Percentiles rank a stretch among this genome's conserved stretches.
Evolutionary conservation across 2,797 vertebrate species (phyloP).

Genomic region (Channallabes apus): DNA sequence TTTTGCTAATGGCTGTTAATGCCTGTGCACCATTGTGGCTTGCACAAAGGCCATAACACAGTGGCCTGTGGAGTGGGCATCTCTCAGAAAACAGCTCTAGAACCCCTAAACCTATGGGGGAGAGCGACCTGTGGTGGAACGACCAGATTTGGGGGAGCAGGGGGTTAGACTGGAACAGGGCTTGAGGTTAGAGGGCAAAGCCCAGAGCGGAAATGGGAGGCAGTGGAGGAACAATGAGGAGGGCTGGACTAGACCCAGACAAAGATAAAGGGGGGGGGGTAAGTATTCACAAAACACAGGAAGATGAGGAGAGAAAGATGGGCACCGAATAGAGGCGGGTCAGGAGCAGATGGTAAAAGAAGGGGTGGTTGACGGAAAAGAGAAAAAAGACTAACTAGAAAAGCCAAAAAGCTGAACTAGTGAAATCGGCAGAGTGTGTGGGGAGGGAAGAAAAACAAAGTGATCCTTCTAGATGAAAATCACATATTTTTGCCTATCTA

Average conservation of each 20-base stretch:
- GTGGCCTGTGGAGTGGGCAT: slow-evolving; percentile 70
- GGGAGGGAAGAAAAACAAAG: slow-evolving; percentile 17
- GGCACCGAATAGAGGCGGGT: slow-evolving; percentile 66
- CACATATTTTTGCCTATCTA: not conserved
- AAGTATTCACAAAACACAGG: slow-evolving; percentile 71
- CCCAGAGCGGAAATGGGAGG: slow-evolving; percentile 73
- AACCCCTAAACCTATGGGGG: slow-evolving; percentile 64
- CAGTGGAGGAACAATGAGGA: slow-evolving; percentile 67
- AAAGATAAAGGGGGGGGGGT: slow-evolving; percentile 62
- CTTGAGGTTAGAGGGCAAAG: slow-evolving; percentile 68
- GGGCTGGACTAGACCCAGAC: slow-evolving; percentile 65
- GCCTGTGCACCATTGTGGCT: slow-evolving; percentile 70
- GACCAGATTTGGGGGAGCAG: slow-evolving; percentile 73
- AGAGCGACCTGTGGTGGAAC: slow-evolving; percentile 68
- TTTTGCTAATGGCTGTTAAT: slow-evolving; percentile 72
- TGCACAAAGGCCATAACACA: slow-evolving; percentile 74
- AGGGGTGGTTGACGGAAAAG: slow-evolving; percentile 47
- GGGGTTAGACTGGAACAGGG: slow-evolving; percentile 54
- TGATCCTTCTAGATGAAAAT: slow-evolving; percentile 5
- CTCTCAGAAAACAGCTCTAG: slow-evolving; percentile 75
- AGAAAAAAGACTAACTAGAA: slow-evolving; percentile 47
- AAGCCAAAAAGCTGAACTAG: slow-evolving; percentile 44
- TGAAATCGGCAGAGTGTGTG: slow-evolving; percentile 18
- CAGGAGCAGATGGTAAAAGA: slow-evolving; percentile 75
- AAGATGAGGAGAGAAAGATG: slow-evolving; percentile 76